Base-by-base conservation (phyloP, 2,888 invertebrate species). In the Nudaria mundana region DNA sequence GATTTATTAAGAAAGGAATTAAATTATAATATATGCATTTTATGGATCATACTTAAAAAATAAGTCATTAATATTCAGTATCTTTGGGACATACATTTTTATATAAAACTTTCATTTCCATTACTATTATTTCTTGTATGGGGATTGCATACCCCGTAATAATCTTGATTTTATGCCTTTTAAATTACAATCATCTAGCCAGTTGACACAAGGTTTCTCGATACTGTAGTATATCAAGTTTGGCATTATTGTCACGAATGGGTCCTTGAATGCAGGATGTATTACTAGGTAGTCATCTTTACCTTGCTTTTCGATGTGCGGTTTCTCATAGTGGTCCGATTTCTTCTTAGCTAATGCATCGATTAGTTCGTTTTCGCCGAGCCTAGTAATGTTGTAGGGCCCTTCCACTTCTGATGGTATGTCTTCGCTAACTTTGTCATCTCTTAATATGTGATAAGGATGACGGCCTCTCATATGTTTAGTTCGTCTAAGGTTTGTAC, bases 151-250 rank as follows among this genome's bases (percentile, higher is more conserved):
- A 37, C 63, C 70, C 3, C 63, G 64, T 6, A 83, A 45, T 2
- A 83, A 44, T 11, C 67, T 63, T 0, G 54, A 41, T 14, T 78
- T 58, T 0, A 86, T 62, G 1, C 85, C 86, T 18, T 63, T 66
- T 8, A 72, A 29, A 30, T 69, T 79, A 44, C 86, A 86, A 35
- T 82, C 79, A 14, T 81, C 81, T 5, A 85, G 47, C 86, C 86
- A 86, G 44, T 86, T 86, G 0, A 78, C 78, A 30, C 86, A 86
- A 46, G 69, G 66, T 43, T 81, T 85, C 47, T 85, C 80, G 5
- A 71, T 51, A 15, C 68, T 56, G 24, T 82, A 81, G 35, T 76
- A 81, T 1, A 86, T 76, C 12, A 70, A 57, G 32, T 85, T 86
- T 0, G 86, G 86, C 5, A 84, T 50, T 1, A 81, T 60, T 0